These are phyloP conservation scores for Hydropotes inermis DNA, from an alignment of 2,113 vertebrate genomes.

Conservation along the genomic window DNA sequence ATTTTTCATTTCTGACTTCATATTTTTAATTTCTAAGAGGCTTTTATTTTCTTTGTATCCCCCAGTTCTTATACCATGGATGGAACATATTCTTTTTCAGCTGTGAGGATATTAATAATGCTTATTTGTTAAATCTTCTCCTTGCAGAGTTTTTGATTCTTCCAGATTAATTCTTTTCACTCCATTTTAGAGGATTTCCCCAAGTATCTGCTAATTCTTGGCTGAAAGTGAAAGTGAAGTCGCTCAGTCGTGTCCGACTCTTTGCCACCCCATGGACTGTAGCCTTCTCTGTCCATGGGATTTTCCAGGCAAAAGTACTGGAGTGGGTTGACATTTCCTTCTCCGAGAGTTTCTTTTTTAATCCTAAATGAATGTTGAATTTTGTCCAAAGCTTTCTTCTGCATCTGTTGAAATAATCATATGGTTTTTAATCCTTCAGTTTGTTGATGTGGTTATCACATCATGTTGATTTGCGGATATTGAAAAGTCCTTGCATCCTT, in stretches of 20 bases:
- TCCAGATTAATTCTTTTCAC: slow-evolving; percentile 1
- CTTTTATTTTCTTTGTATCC: background rate
- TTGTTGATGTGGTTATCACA: background rate
- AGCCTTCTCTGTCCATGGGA: too few relatives aligned
- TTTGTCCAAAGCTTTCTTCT: background rate
- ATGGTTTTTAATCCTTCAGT: background rate
- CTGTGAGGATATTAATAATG: background rate
- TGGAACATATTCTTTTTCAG: slow-evolving; percentile 1
- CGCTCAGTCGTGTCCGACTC: too few relatives aligned
- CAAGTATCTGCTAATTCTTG: background rate
- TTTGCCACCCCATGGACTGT: too few relatives aligned
- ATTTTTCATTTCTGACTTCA: slow-evolving; percentile 23
- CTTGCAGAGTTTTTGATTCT: slow-evolving; percentile 1
- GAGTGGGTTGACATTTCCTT: too few relatives aligned
- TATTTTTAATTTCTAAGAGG: background rate
- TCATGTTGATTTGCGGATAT: background rate
- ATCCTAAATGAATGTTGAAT: background rate
- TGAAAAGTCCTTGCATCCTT: background rate
- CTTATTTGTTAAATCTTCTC: background rate
- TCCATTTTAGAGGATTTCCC: background rate
- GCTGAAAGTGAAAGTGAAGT: too few relatives aligned
- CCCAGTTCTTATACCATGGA: background rate
- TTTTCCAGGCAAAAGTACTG: too few relatives aligned
- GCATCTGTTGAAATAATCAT: background rate
- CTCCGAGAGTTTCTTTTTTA: background rate